Evolutionary conservation across 2,797 vertebrate species (phyloP).

Genomic region (Macropodus opercularis): DNA sequence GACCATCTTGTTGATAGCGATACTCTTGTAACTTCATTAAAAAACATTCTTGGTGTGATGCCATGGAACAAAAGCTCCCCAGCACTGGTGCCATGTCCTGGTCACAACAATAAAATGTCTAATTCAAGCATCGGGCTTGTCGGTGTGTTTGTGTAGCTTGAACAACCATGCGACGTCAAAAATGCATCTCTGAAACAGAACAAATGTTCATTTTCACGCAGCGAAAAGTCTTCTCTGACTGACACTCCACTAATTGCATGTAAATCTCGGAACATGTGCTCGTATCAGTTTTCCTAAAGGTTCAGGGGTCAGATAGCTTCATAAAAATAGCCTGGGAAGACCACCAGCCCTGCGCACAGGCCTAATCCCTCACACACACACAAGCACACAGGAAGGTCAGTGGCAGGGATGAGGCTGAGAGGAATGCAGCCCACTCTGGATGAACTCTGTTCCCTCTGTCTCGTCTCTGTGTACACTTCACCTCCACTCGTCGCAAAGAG

Average conservation of each 20-base stretch:
- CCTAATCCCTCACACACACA: slow-evolving; percentile 67
- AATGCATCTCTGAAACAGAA: not conserved
- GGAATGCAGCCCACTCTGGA: slow-evolving; percentile 47
- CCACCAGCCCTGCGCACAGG: slow-evolving; percentile 59
- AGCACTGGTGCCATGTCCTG: not conserved
- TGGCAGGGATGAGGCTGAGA: slow-evolving; percentile 51
- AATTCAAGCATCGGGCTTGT: not conserved
- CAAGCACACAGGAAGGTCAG: slow-evolving; percentile 68
- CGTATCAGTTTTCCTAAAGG: slow-evolving; percentile 75
- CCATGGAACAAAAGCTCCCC: not conserved
- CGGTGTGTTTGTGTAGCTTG: slow-evolving; percentile 2
- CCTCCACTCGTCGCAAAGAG: slow-evolving; percentile 24
- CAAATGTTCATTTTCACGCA: slow-evolving; percentile 14
- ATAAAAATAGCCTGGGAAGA: slow-evolving; percentile 82
- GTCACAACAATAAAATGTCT: not conserved
- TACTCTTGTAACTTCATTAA: slow-evolving; percentile 28
- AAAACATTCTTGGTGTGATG: slow-evolving; percentile 8
- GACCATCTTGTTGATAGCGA: slow-evolving; percentile 16
- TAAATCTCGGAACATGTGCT: slow-evolving; percentile 62
- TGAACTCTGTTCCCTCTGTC: slow-evolving; percentile 39
- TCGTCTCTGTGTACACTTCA: slow-evolving; percentile 26
- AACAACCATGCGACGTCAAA: not conserved
- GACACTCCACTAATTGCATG: slow-evolving; percentile 62
- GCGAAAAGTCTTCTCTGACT: slow-evolving; percentile 35
- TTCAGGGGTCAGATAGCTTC: slow-evolving; percentile 63